Conservation (phyloP, 2,888 invertebrate species). For the Pandemis cinnamomeana region DNA sequence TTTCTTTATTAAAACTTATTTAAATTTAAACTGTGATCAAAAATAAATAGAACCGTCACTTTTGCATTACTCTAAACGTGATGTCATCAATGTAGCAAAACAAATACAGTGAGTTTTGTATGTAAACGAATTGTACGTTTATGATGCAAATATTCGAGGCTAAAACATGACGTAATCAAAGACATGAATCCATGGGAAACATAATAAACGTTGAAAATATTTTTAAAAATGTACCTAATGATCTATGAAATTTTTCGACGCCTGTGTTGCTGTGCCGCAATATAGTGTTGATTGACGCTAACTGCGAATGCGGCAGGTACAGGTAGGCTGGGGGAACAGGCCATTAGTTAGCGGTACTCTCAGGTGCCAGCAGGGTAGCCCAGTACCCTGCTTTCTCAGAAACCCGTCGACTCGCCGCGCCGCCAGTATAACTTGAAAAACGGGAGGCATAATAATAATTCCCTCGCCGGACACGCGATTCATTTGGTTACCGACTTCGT, state of each 20-base stretch:
- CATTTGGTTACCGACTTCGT: conserved; percentile 40
- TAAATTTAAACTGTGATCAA: too few relatives aligned
- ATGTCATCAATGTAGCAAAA: neutral
- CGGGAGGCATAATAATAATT: conserved; percentile 49
- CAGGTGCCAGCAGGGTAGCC: conserved; percentile 53
- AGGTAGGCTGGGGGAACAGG: conserved; percentile 49
- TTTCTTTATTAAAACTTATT: too few relatives aligned
- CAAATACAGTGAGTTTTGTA: neutral
- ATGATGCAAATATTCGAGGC: conserved; percentile 3
- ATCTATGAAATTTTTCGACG: conserved; percentile 52
- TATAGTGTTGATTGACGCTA: conserved; percentile 54
- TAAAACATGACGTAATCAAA: conserved; percentile 18
- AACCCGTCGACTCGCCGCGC: conserved; percentile 49
- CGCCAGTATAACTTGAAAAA: conserved; percentile 49
- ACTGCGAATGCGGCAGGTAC: conserved; percentile 54
- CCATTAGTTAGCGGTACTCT: conserved; percentile 55
- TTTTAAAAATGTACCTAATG: conserved; percentile 37
- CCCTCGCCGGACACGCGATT: conserved; percentile 51
- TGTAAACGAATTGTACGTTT: neutral
- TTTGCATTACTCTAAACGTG: neutral
- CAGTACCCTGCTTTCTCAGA: conserved; percentile 66
- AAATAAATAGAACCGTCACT: neutral
- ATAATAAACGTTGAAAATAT: conserved; percentile 4
- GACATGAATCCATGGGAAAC: conserved; percentile 27
- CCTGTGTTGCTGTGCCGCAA: conserved; percentile 53